Base-by-base conservation (phyloP, 2,113 vertebrate genomes). In the Typhlomys cinereus region DNA sequence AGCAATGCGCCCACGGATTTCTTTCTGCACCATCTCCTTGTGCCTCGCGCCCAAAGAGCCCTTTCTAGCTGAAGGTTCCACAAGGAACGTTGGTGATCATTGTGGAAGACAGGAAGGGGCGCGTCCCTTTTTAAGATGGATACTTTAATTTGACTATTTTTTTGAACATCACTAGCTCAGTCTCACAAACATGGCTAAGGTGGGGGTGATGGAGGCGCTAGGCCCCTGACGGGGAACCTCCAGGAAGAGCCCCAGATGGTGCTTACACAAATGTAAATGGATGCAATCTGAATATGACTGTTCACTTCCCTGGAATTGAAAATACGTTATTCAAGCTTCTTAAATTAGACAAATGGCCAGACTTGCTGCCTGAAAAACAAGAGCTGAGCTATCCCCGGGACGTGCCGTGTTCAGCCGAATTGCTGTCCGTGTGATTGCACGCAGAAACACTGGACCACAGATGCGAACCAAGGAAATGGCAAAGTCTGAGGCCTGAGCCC, bases 111-210 rank as follows among this genome's bases (percentile, higher is more conserved):
- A 88, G 41, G 67, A 5, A 74, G 46, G 18, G n/a, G 91, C 82
- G 13, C 82, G 69, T 10, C 52, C 62, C 23, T 88, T 78, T 86
- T 90, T 82, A 76, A 82, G 2, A 59, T 39, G 92, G 81, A 82
- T 1, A 50, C 44, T 74, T 93, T 89, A 71, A 73, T 21, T 86
- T 34, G 71, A 52, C 25, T 75, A 41, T 67, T 88, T 87, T 39
- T 62, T 0, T 29, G 48, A 78, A 85, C 36, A 39, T 4, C 54
- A 13, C n/a, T 46, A 84, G 27, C 44, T 71, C 31, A 66, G 71
- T 79, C 90, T 94, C 79, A 76, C 44, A 92, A 80, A 78, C 67
- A 34, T 11, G 90, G 41, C 61, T 90, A 88, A 34, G 61, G n/a
- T 81, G 69, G 85, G 54, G 34, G 23, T 48, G 29, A 4, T 11